Evolutionary conservation across 2,797 vertebrate genomes (phyloP), one percentile per base, ranked within the genome.

Genomic region (Acrocephalus scirpaceus): DNA sequence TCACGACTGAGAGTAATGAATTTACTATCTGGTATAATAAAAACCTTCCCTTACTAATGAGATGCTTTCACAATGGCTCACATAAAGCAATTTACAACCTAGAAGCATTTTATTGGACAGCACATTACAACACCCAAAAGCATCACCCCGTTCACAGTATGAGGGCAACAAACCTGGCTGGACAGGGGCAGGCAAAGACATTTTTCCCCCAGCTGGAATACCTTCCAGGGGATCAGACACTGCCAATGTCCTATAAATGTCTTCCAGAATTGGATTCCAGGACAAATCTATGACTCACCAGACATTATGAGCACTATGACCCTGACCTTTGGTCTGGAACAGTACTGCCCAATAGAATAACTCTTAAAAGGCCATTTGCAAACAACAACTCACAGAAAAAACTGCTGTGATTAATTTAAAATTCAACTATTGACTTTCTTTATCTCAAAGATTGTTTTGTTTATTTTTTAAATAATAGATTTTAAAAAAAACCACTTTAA

Each of bases 221-320:
- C 8, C 65, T 65, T 65, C 54, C 48, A 48, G 36, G 27, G 77
- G 62, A 69, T 60, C 76, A 94, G 80, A 90, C 57, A 88, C 38
- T 48, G 66, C 26, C 83, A 44, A 57, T 44, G 45, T 64, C 95
- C 86, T 66, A 64, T 72, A 93, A 95, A 90, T 16, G 27, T 76
- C 88, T 88, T 53, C 71, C 82, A 92, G 90, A 95, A 95, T 64
- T 88, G 62, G 73, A 93, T 94, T 93, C 88, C 91, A 92, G 90
- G 88, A 90, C 82, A 91, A 77, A 90, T 70, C 92, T 82, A 36
- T 96, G 96, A 97, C 91, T 97, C 96, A 96, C 38, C 87, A 88
- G 67, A 70, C 56, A 71, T 70, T 51, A 90, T 42, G 85, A 90
- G 76, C 61, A 72, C 65, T 75, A 58, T 90, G 95, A 96, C 89